A percentile compares a stretch with the other conserved stretches of the same genome.
These are phyloP conservation scores for Pammene fasciana DNA, from an alignment of 2,888 invertebrate species.

Conservation along the genomic window DNA sequence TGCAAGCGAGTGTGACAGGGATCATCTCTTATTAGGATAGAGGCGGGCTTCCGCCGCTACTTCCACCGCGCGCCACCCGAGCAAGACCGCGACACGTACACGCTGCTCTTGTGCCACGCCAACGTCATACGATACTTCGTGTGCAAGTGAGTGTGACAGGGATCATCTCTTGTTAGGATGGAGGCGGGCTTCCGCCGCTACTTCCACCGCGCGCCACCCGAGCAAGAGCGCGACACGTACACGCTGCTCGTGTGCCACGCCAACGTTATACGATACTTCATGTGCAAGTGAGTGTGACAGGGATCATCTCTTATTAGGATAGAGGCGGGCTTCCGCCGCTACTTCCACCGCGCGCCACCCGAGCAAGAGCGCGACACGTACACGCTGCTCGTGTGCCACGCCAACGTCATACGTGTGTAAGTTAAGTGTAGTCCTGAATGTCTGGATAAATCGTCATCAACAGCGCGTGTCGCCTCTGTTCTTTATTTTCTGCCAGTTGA, in stretches of 20 bases:
- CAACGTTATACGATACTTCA: conserved; percentile 97
- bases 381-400: conserved; percentile 97
- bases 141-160: conserved; percentile 86
- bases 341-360: conserved; percentile 94
- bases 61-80: conserved; percentile 93
- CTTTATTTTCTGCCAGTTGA: too few relatives aligned
- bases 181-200: conserved; percentile 97
- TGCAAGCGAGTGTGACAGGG: conserved; percentile 85
- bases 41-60: conserved; percentile 96
- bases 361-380: conserved; percentile 91
- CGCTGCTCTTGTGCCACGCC: conserved; percentile 97
- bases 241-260: conserved; percentile 98
- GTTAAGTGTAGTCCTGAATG: conserved; percentile 70
- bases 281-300: conserved; percentile 87
- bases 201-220: conserved; percentile 93
- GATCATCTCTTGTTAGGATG: conserved; percentile 82
- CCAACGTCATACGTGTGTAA: conserved; percentile 98
- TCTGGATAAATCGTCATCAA: too few relatives aligned
- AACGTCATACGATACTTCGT: conserved; percentile 98
- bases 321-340: conserved; percentile 96
- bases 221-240: conserved; percentile 91
- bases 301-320: conserved; percentile 82
- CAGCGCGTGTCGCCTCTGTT: too few relatives aligned
- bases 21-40: conserved; percentile 85
- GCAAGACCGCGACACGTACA: conserved; percentile 92